A percentile compares a stretch with the other conserved stretches of the same genome.
Conservation (phyloP, 2,888 invertebrate species). For the Xanthia icteritia region DNA sequence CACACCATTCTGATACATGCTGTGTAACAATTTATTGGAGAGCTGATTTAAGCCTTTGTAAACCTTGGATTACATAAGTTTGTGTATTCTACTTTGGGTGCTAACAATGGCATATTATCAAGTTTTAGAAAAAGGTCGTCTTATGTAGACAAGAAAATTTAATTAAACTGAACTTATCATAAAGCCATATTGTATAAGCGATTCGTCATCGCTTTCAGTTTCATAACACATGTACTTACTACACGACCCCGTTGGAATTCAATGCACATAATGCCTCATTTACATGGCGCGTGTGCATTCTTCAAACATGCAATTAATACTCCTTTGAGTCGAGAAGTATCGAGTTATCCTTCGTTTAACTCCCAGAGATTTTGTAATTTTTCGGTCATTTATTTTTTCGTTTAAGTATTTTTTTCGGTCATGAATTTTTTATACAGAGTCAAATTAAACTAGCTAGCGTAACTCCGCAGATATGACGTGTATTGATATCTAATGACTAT, state of each 20-base stretch:
- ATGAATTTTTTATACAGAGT: neutral
- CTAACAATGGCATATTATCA: neutral
- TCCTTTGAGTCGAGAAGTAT: slow-evolving; percentile 10
- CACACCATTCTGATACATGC: no score
- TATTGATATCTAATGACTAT: neutral
- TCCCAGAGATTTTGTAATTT: neutral
- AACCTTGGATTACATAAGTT: no score
- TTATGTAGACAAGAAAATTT: neutral
- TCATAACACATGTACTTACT: slow-evolving; percentile 14
- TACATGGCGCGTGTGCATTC: slow-evolving; percentile 8
- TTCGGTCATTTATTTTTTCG: neutral
- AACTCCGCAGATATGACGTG: neutral
- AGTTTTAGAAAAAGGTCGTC: neutral
- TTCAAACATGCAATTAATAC: slow-evolving; percentile 13
- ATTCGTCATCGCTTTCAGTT: slow-evolving; percentile 25
- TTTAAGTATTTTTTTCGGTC: no score
- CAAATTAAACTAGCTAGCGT: neutral
- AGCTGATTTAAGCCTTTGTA: no score
- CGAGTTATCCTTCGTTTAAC: slow-evolving; percentile 11
- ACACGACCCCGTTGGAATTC: slow-evolving; percentile 17
- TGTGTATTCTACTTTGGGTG: no score
- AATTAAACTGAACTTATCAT: neutral
- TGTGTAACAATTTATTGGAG: no score
- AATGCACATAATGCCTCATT: slow-evolving; percentile 35
- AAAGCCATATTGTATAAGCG: slow-evolving; percentile 5